A percentile compares a stretch with the other conserved stretches of the same genome.
phyloP scores from a whole-genome alignment of 2,113 vertebrate species.

The Prietella phreatophila region DNA sequence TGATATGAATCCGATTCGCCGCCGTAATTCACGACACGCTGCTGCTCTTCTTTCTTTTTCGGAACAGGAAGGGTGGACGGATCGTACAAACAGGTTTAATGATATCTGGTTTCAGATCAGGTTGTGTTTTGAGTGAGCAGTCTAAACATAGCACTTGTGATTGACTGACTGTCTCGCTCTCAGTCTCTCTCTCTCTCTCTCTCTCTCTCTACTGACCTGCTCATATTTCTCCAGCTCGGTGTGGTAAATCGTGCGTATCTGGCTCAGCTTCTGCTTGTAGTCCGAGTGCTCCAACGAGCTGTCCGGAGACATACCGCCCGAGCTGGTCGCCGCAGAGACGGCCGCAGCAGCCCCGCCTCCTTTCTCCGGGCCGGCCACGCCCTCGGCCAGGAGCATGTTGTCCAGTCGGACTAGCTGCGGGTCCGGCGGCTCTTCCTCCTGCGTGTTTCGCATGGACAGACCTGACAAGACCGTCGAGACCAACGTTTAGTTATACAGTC shows the following conservation, averaged over 20 bases:
- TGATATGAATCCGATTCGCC: not conserved
- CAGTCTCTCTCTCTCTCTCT: not conserved
- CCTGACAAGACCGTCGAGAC: slow-evolving; percentile 64
- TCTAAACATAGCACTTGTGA: slow-evolving; percentile 25
- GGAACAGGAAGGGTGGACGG: not conserved
- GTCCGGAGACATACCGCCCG: slow-evolving; percentile 85
- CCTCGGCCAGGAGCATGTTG: slow-evolving; percentile 91
- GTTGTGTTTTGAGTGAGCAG: not conserved
- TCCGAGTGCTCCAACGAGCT: slow-evolving; percentile 91
- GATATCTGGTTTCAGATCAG: slow-evolving; percentile 1
- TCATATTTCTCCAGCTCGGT: slow-evolving; percentile 93
- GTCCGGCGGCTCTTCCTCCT: slow-evolving; percentile 87
- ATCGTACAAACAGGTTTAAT: not conserved
- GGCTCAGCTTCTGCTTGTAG: slow-evolving; percentile 91
- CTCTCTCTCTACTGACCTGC: slow-evolving; percentile 71
- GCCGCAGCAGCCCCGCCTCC: slow-evolving; percentile 85
- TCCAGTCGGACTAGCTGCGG: slow-evolving; percentile 89
- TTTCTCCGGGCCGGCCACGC: slow-evolving; percentile 88
- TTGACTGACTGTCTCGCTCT: not conserved
- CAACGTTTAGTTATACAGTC: not conserved
- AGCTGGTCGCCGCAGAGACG: slow-evolving; percentile 83
- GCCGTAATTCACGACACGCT: too few species aligned
- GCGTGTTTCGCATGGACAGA: slow-evolving; percentile 83
- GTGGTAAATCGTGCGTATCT: slow-evolving; percentile 91
- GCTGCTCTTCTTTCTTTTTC: not conserved